These are phyloP conservation scores for Heliocidaris erythrogramma DNA, from an alignment of 35 echinoderm and acorn worm species.

Conservation along the genomic window DNA sequence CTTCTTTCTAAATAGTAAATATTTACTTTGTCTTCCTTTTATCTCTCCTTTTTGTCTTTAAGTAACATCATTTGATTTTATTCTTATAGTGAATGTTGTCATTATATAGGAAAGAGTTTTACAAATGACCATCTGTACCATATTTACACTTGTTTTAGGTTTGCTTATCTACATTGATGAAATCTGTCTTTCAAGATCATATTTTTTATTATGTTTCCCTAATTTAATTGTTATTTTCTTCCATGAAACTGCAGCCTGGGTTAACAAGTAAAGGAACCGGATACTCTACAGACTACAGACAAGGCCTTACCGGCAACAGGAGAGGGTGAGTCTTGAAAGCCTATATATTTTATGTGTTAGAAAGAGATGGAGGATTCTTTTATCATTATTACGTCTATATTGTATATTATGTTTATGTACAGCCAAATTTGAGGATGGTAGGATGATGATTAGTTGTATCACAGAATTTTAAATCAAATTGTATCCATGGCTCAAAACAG, in stretches of 20 bases:
- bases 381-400: too few species aligned
- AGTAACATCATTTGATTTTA: background rate
- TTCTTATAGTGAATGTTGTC: background rate
- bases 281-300: constrained; percentile 64
- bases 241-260: constrained; percentile 55
- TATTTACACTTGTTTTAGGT: background rate
- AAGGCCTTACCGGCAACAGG: constrained; percentile 47
- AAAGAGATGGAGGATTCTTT: too few species aligned
- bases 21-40: background rate
- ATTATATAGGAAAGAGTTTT: background rate
- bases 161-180: background rate
- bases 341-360: too few species aligned
- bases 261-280: constrained; percentile 79
- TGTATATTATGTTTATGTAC: too few species aligned
- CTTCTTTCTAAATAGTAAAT: too few species aligned
- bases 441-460: too few species aligned
- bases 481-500: too few species aligned
- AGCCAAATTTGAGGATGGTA: too few species aligned
- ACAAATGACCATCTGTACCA: background rate
- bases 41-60: background rate
- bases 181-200: background rate
- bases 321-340: constrained; percentile 53
- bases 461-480: too few species aligned
- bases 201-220: background rate
- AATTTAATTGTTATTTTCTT: background rate